Base-by-base conservation (phyloP, 2,113 vertebrate species). In the Benitochromis conjunctus region DNA sequence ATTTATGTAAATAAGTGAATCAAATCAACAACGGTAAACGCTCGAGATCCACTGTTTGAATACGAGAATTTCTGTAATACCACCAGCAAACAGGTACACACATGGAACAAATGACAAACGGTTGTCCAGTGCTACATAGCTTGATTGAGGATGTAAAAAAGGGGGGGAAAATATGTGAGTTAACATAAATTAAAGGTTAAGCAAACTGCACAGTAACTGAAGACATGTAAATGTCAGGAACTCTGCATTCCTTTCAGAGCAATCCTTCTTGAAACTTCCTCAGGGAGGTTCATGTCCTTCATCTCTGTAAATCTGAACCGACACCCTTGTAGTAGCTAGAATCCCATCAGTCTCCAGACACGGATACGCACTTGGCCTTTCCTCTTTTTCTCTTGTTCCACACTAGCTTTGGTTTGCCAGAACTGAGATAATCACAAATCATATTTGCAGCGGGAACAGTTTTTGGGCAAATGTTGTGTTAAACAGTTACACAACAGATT, bases 251-350 rank as follows among this genome's bases (percentile, higher is more conserved):
- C 87, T 88, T 57, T 89, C 62, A 82, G 90, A 89, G 86, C 83
- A 83, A 76, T 77, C 34, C 60, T 82, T 84, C 85, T 10, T 14
- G 60, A 92, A 84, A 80, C 85, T 74, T 92, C 93, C 92, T 84
- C 64, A 46, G 93, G 93, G 91, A 93, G 90, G 81, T 58, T 81
- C 92, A 77, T 88, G 93, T 92, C 91, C 88, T 90, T 92, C 82
- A 57, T 83, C 81, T 79, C 80, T 38, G 86, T 82, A 84, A 92
- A 91, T 89, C 21, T 88, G 56, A 93, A 88, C 88, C 21, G 13
- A 55, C 85, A 69, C 82, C 54, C 64, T 58, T 41, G 34, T 76
- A 57, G 76, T 71, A 82, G 81, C 88, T 62, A 29, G 66, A 92
- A 84, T 79, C 81, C 85, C 80, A 80, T 81, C 84, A 36, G 78